Percentiles rank a stretch among this genome's conserved stretches.
Evolutionary conservation across 2,113 vertebrate species (phyloP).

Genomic region (Menidia beryllina): DNA sequence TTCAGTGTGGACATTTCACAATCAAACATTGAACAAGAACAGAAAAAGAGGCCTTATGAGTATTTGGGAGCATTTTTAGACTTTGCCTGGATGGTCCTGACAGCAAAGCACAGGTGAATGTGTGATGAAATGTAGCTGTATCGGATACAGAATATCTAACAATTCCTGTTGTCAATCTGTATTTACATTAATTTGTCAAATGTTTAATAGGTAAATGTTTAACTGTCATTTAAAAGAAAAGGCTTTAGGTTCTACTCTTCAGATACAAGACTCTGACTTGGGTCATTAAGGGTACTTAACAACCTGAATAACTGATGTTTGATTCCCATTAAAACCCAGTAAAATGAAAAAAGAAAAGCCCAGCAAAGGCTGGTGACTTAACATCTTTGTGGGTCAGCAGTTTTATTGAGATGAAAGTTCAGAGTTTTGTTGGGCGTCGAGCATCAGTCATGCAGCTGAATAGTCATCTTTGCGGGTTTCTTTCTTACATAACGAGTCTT

Average conservation of each 20-base stretch:
- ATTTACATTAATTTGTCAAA: too few relatives aligned
- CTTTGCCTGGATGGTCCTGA: background rate
- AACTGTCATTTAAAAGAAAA: too few relatives aligned
- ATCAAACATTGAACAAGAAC: too few relatives aligned
- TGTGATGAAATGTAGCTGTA: background rate
- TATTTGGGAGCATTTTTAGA: too few relatives aligned
- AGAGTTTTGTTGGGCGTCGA: background rate
- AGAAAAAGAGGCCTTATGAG: too few relatives aligned
- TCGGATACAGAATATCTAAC: background rate
- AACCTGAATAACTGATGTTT: conserved; percentile 36
- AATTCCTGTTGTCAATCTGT: too few relatives aligned
- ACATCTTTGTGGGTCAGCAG: conserved; percentile 31
- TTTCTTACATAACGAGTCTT: background rate
- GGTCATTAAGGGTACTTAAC: background rate
- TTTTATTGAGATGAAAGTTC: conserved; percentile 44
- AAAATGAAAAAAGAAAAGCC: too few relatives aligned
- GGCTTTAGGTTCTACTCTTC: background rate
- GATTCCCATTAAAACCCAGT: conserved; percentile 28
- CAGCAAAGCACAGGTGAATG: background rate
- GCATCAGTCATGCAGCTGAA: background rate
- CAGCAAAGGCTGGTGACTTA: background rate
- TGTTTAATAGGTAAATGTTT: too few relatives aligned
- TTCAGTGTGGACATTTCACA: too few relatives aligned
- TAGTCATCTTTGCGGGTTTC: background rate
- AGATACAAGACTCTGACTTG: background rate